Evolutionary conservation across 2,888 invertebrate genomes (phyloP), one percentile per base, ranked within the genome.

Genomic region (Netelia fuscicornis): DNA sequence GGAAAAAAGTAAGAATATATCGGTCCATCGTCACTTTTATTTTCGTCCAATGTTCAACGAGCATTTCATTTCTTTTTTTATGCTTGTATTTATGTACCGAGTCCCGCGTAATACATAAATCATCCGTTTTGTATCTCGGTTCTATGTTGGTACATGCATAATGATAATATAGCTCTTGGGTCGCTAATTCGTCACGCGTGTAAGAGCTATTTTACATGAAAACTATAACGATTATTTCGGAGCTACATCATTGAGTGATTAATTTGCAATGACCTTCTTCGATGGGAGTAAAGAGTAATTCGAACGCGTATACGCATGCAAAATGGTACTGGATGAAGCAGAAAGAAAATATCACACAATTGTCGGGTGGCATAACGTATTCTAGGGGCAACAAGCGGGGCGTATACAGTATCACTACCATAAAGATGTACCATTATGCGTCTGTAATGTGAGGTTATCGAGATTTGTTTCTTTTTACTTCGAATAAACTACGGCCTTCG

Each of bases 121-220:
- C 70, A 23, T 54, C 52, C 25, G 13, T 62, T 23, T 62, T 23
- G 62, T 25, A 25, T 25, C 17, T 10, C 62, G 6, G 62, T 25
- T 37, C 37, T 62, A 10, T 25, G 23, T 11, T 62, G 25, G 11
- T 11, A 17, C 74, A 48, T 25, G 17, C 54, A 48, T 48, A 48
- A 48, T 13, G 11, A 48, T 13, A 48, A 48, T 48, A 48, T 76
- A 13, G 30, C 54, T 30, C 20, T 37, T 44, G 48, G 44, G 17
- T 70, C 25, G 37, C n/a, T n/a, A 20, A 70, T 30, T 25, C 62
- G 74, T 76, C 48, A 80, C 52, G 84, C 65, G 71, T 71, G 71
- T 71, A 17, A n/a, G 30, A 48, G 11, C 37, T 23, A 78, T 23
- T 67, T 74, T n/a, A 30, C 60, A 78, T 62, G 68, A 54, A 30